These are phyloP conservation scores for Lepidothrix coronata DNA, from an alignment of 2,113 vertebrate genomes.

Conservation along the genomic window DNA sequence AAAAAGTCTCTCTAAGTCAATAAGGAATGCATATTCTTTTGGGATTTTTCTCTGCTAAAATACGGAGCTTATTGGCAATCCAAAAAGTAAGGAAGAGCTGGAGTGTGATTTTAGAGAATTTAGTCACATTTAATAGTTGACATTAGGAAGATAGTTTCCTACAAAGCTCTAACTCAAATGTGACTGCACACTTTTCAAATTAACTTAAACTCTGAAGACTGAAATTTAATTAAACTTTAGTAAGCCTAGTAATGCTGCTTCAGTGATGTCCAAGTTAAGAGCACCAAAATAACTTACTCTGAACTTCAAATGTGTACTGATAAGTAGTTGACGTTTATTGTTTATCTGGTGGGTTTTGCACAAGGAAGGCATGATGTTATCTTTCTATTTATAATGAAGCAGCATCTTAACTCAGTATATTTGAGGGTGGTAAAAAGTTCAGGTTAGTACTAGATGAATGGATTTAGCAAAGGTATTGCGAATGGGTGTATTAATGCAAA, in stretches of 20 bases:
- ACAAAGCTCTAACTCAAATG: background rate
- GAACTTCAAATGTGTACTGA: background rate
- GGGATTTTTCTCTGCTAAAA: background rate
- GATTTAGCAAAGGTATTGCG: background rate
- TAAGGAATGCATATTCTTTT: background rate
- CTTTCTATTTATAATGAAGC: background rate
- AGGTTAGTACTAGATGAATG: background rate
- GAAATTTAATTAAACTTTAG: constrained; percentile 31
- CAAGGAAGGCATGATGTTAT: background rate
- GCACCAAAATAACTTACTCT: background rate
- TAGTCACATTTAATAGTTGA: background rate
- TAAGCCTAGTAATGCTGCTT: background rate
- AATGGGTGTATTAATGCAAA: background rate
- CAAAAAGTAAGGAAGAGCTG: background rate
- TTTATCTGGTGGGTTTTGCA: background rate
- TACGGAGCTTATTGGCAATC: background rate
- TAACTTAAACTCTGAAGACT: constrained; percentile 9
- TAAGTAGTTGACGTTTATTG: background rate
- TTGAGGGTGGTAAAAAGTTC: background rate
- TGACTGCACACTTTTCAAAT: constrained; percentile 9
- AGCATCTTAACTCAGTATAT: background rate
- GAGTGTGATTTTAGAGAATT: background rate
- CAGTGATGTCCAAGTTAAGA: background rate
- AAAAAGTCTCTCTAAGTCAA: background rate
- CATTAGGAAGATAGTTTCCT: background rate